Base-by-base conservation (phyloP, 2,888 invertebrate species). In the Microchrysa polita region DNA sequence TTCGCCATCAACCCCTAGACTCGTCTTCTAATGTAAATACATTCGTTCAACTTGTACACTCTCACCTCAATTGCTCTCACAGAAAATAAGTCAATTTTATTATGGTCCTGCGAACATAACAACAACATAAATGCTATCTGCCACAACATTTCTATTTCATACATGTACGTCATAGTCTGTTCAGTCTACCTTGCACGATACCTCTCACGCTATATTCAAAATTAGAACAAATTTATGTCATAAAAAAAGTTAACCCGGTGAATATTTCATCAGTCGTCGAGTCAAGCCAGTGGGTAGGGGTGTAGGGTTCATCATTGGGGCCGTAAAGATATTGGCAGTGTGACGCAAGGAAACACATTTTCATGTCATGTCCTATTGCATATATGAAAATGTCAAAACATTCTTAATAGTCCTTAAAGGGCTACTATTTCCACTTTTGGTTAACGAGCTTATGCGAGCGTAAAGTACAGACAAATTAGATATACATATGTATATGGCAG, bases 191-290 rank as follows among this genome's bases (percentile, higher is more conserved):
- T 34, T 34, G 27, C 27, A n/a, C 27, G 27, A n/a, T 34, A 34
- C 27, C 27, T 34, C 27, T 34, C 2, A 7, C 27, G 18, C 10
- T 57, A 20, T 60, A 27, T 60, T 16, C 16, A n/a, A 16, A 60
- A 23, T 27, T 27, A 27, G 59, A 27, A 22, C 10, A 42, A 16
- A 61, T 61, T 61, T 34, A n/a, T 40, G 40, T n/a, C n/a, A 61
- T 40, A 40, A 61, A 34, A n/a, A 61, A 61, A 61, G 22, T 34
- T 27, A 27, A 40, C 23, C 18, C 9, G 14, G 61, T 61, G 42
- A 61, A 42, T 61, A 40, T 61, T 61, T 61, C 61, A 61, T 34
- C 27, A 34, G 27, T 34, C n/a, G n/a, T n/a, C 27, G 27, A 34
- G 16, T 27, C 4, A 48, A n/a, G 48, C 14, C n/a, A n/a, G n/a